Evolutionary conservation across 2,888 invertebrate genomes (phyloP).

Genomic region (Diarsia mendica): DNA sequence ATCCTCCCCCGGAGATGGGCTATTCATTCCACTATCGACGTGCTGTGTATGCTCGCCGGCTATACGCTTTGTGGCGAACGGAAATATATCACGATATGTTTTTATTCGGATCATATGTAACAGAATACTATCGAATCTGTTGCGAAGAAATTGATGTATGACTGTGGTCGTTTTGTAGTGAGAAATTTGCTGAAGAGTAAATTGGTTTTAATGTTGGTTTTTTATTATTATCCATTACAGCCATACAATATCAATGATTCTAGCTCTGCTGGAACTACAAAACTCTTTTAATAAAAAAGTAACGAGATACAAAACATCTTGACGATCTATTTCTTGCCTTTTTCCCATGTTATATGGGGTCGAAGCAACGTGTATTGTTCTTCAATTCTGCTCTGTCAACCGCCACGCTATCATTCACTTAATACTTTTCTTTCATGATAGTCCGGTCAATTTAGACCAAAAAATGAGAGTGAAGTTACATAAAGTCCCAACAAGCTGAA

Average conservation of each 20-base stretch:
- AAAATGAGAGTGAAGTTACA: too few species aligned
- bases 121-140: slow-evolving; percentile 50
- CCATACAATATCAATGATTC: neutral
- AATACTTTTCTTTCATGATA: neutral
- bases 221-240: neutral
- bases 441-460: too few species aligned
- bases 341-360: neutral
- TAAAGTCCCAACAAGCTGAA: too few species aligned
- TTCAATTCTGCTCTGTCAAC: neutral
- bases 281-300: neutral
- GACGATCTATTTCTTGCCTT: neutral
- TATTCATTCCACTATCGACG: slow-evolving; percentile 82
- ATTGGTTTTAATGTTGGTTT: neutral
- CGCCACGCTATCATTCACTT: neutral
- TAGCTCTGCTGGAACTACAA: neutral
- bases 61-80: slow-evolving; percentile 64
- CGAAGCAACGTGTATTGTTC: neutral
- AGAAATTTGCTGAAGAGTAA: slow-evolving; percentile 19
- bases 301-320: too few species aligned
- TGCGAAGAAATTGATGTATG: slow-evolving; percentile 49
- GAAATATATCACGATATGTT: slow-evolving; percentile 66
- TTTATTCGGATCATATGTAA: slow-evolving; percentile 61
- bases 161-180: slow-evolving; percentile 6
- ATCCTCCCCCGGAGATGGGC: slow-evolving; percentile 81
- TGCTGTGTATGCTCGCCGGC: slow-evolving; percentile 65